phyloP scores from a whole-genome alignment of 2,797 vertebrate species.

The Gadopsis marmoratus region DNA sequence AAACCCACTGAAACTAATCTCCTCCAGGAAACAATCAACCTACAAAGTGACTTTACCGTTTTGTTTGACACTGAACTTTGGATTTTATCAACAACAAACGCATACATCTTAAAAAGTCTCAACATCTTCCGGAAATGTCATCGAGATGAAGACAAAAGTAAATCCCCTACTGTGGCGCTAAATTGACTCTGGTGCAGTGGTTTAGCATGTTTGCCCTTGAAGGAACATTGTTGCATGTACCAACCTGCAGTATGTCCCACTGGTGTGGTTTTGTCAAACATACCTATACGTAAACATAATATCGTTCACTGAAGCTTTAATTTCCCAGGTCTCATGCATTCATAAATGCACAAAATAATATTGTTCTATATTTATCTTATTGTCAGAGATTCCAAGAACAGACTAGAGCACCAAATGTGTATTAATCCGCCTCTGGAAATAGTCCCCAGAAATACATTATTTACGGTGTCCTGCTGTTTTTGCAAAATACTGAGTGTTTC shows the following conservation, averaged over 20 bases:
- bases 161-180: not conserved
- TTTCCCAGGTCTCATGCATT: no score
- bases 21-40: not conserved
- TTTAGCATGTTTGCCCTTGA: not conserved
- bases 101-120: no score
- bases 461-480: no score
- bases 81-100: not conserved
- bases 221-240: not conserved
- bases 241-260: not conserved
- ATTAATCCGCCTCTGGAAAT: no score
- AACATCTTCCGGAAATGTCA: constrained; percentile 3
- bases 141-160: not conserved
- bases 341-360: no score
- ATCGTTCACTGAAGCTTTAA: no score
- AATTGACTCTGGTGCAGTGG: not conserved
- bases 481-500: no score
- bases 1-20: not conserved
- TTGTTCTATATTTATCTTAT: no score
- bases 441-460: no score
- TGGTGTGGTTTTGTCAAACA: not conserved
- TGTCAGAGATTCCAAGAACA: no score
- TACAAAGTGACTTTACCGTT: not conserved
- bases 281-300: no score
- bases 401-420: no score
- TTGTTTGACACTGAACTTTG: not conserved